Conservation (phyloP, 2,888 invertebrate species). For the Frankliniella intonsa region DNA sequence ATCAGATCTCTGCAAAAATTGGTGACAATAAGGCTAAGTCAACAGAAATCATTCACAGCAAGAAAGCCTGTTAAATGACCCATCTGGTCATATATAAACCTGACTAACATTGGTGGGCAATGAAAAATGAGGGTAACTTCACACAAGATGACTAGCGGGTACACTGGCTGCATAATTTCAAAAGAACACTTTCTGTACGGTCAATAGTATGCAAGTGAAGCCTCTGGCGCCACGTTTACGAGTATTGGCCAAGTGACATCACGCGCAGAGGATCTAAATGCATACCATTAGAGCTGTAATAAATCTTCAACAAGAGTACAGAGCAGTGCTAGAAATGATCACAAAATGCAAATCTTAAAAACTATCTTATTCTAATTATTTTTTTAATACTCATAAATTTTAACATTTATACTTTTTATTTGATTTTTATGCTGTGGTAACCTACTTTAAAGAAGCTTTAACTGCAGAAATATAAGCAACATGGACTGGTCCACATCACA, state of each 20-base stretch:
- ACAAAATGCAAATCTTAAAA: neutral
- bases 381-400: conserved; percentile 20
- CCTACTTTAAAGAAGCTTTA: neutral
- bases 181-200: neutral
- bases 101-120: conserved; percentile 17
- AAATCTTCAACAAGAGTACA: neutral
- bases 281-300: neutral
- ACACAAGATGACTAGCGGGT: conserved; percentile 14
- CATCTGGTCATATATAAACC: neutral
- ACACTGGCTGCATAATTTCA: conserved; percentile 20
- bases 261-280: neutral
- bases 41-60: neutral
- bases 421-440: conserved; percentile 16
- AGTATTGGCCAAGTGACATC: too few relatives aligned
- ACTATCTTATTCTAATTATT: neutral
- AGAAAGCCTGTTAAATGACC: neutral
- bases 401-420: conserved; percentile 20
- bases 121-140: conserved; percentile 16
- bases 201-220: neutral
- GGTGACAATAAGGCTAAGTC: neutral
- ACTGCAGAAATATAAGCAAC: neutral
- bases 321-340: conserved; percentile 9
- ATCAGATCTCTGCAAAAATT: neutral
- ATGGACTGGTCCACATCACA: neutral
- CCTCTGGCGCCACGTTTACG: neutral